A percentile compares a stretch with the other conserved stretches of the same genome.
These are phyloP conservation scores for Crypturellus undulatus DNA, from an alignment of 2,113 vertebrate genomes.

Conservation along the genomic window DNA sequence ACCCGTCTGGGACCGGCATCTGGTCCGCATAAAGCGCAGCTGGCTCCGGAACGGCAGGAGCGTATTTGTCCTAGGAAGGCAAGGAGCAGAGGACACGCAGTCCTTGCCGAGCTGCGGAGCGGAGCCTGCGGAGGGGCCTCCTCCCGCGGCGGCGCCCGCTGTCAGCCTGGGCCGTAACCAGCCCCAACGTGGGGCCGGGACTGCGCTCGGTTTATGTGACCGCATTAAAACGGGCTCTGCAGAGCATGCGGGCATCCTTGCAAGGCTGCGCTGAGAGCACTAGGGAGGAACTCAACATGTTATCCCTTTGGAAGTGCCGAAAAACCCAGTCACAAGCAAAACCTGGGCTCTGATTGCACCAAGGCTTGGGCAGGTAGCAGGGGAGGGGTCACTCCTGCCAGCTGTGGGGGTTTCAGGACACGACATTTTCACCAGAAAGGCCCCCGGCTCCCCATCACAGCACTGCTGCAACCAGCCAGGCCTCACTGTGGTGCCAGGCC, in stretches of 20 bases:
- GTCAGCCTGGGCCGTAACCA: too few species aligned
- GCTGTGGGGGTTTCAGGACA: too few species aligned
- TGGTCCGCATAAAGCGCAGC: slow-evolving; percentile 30
- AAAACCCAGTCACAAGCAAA: background rate
- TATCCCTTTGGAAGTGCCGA: background rate
- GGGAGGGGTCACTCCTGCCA: too few species aligned
- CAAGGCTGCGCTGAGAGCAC: background rate
- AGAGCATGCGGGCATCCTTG: background rate
- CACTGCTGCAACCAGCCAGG: too few species aligned
- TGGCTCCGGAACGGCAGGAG: background rate
- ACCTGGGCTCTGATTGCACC: background rate
- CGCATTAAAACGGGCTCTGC: too few species aligned
- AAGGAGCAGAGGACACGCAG: background rate
- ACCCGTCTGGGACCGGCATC: background rate
- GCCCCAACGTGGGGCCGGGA: too few species aligned
- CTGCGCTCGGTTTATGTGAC: too few species aligned
- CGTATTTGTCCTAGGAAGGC: background rate
- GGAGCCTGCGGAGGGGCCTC: background rate
- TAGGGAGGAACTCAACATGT: background rate
- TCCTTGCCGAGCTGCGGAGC: background rate
- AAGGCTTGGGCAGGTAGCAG: too few species aligned
- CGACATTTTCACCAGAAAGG: too few species aligned
- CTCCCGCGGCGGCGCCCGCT: accelerated
- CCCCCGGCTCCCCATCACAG: too few species aligned
- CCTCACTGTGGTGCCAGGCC: background rate